Percentiles rank a stretch among this genome's conserved stretches.
These are phyloP conservation scores for Pachypanchax playfairii DNA, from an alignment of 2,113 vertebrate genomes.

Conservation along the genomic window DNA sequence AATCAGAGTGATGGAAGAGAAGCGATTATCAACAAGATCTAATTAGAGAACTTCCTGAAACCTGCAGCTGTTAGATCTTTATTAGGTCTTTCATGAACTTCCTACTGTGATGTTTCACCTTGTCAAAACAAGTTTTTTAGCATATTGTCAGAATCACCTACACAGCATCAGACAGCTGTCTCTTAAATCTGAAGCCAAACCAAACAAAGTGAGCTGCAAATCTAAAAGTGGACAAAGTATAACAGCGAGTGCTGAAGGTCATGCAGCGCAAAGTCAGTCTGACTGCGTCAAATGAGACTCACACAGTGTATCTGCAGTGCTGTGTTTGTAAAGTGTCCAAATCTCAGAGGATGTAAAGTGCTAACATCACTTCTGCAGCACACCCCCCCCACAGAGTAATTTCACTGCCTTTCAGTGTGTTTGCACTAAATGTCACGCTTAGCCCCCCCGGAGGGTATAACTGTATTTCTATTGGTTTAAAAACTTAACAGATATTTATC, in stretches of 20 bases:
- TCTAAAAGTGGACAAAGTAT: constrained; percentile 10
- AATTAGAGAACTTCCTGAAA: constrained; percentile 22
- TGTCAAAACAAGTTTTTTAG: constrained; percentile 9
- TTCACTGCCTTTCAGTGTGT: constrained; percentile 18
- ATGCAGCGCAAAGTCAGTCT: constrained; percentile 10
- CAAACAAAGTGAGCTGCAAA: constrained; percentile 6
- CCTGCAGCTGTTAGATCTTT: neutral
- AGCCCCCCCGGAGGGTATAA: neutral
- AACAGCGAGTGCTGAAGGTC: constrained; percentile 20
- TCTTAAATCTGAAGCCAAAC: constrained; percentile 6
- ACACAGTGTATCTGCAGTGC: neutral
- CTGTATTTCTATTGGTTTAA: constrained; percentile 3
- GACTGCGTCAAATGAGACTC: constrained; percentile 17
- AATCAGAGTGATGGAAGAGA: constrained; percentile 7
- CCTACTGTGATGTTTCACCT: constrained; percentile 8
- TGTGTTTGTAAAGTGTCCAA: neutral
- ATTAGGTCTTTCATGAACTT: constrained; percentile 2
- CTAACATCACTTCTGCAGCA: constrained; percentile 3
- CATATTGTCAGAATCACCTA: neutral
- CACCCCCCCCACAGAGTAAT: constrained; percentile 9
- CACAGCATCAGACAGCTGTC: constrained; percentile 1
- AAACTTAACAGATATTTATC: neutral
- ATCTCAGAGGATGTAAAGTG: constrained; percentile 22
- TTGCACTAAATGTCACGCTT: constrained; percentile 14
- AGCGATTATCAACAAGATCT: constrained; percentile 11